These are phyloP conservation scores for Porites lutea DNA, from an alignment of 64 coral and sea anemone species.

Conservation along the genomic window DNA sequence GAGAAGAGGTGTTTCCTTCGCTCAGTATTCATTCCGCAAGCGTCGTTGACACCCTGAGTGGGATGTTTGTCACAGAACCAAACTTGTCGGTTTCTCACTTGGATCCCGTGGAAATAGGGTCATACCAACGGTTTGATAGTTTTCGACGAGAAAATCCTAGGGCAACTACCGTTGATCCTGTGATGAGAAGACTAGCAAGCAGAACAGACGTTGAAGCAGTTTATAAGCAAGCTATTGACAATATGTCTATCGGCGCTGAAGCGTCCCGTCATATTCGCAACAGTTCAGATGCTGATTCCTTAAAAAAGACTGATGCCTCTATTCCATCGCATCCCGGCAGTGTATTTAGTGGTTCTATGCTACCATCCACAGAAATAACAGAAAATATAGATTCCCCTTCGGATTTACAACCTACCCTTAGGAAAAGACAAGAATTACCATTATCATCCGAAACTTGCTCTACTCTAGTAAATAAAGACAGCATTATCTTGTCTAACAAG, in stretches of 20 bases:
- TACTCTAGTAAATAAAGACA: background rate
- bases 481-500: background rate
- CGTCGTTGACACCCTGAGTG: conserved; percentile 61
- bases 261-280: background rate
- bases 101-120: conserved; percentile 20
- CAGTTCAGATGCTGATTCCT: background rate
- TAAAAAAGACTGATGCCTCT: background rate
- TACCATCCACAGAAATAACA: conserved; percentile 6
- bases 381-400: background rate
- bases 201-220: conserved; percentile 22
- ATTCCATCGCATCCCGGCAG: background rate
- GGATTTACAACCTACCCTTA: background rate
- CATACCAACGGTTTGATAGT: conserved; percentile 40
- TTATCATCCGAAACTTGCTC: background rate
- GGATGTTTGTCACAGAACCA: conserved; percentile 62
- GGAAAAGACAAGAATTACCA: background rate
- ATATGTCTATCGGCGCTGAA: background rate
- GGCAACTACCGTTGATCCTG: background rate
- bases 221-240: conserved; percentile 31
- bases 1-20: conserved; percentile 34
- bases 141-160: background rate
- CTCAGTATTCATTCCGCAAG: conserved; percentile 70
- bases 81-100: conserved; percentile 8
- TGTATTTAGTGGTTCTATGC: background rate
- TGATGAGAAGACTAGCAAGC: background rate